Conservation (phyloP, 2,113 vertebrate genomes). For the Amphilophus citrinellus region DNA sequence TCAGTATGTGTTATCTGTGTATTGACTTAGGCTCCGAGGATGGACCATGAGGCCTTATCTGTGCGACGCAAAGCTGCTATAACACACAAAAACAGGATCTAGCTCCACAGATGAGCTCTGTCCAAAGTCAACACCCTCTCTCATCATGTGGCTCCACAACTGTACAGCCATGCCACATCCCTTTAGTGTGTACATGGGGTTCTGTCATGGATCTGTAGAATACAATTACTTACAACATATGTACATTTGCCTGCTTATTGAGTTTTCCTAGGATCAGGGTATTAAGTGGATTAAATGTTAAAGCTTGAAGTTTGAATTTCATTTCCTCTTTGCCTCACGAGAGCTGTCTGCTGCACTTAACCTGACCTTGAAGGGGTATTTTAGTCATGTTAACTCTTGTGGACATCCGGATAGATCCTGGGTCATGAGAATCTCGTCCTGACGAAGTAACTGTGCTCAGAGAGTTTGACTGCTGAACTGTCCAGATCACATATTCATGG, state of each 20-base stretch:
- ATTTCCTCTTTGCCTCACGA: conserved; percentile 23
- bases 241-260: not conserved
- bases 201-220: not conserved
- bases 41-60: not conserved
- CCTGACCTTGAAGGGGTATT: conserved; percentile 22
- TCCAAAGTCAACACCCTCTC: conserved; percentile 41
- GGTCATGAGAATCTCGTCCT: conserved; percentile 66
- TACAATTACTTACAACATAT: not conserved
- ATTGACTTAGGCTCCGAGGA: not conserved
- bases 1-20: conserved; percentile 17
- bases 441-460: conserved; percentile 28
- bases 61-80: conserved; percentile 9
- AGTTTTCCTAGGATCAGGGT: conserved; percentile 14
- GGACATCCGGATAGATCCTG: conserved; percentile 10
- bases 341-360: conserved; percentile 24
- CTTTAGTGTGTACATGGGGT: not conserved
- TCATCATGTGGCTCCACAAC: not conserved
- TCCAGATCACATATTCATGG: not conserved
- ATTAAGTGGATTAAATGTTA: conserved; percentile 37
- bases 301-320: conserved; percentile 19
- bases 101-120: conserved; percentile 2
- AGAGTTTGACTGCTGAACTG: conserved; percentile 19
- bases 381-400: conserved; percentile 39
- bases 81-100: conserved; percentile 30
- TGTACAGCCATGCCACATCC: not conserved